phyloP scores from a whole-genome alignment of 2,888 invertebrate genomes.

The Eugnorisma glareosa region DNA sequence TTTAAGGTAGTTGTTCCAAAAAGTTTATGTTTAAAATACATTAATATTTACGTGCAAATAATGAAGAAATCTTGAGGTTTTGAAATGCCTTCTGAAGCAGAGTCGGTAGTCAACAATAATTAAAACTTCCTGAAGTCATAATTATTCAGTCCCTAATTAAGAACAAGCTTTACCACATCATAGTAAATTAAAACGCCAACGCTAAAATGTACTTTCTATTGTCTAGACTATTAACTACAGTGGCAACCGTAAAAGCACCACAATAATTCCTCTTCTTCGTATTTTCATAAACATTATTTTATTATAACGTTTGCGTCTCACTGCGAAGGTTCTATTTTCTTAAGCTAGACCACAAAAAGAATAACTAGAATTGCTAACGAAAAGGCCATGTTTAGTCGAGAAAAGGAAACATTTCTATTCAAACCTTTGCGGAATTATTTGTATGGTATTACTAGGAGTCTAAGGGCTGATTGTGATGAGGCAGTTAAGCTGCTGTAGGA shows the following conservation, averaged over 20 bases:
- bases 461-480: not conserved
- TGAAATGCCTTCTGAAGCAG: not conserved
- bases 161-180: not conserved
- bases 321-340: constrained; percentile 24
- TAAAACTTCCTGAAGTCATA: not conserved
- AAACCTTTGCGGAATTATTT: constrained; percentile 47
- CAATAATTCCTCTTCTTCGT: constrained; percentile 23
- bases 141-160: not conserved
- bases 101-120: not conserved
- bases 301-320: constrained; percentile 4
- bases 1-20: no score
- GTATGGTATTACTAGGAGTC: constrained; percentile 35
- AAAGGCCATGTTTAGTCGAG: constrained; percentile 29
- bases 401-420: constrained; percentile 47
- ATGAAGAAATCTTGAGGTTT: no score
- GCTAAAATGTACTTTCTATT: not conserved
- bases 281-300: constrained; percentile 35
- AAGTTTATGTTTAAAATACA: no score
- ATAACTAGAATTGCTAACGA: constrained; percentile 30
- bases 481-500: not conserved
- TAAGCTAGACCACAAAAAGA: constrained; percentile 38
- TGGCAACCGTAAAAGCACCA: not conserved
- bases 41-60: no score
- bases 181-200: not conserved
- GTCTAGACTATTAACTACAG: not conserved